phyloP scores from a whole-genome alignment of 2,888 invertebrate species.

The Coleophora flavipennella region DNA sequence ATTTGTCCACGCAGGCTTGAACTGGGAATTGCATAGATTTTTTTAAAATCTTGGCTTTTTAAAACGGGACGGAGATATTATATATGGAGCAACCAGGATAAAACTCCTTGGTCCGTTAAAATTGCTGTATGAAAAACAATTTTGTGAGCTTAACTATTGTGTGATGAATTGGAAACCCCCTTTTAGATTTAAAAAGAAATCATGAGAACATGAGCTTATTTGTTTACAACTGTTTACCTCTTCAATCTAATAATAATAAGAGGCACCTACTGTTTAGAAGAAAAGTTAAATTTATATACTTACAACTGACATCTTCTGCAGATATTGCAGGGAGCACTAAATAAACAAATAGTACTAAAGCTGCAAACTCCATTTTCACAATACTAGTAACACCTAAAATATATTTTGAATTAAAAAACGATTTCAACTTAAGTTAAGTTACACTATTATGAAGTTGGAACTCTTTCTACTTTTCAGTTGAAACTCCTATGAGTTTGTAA shows the following conservation, averaged over 20 bases:
- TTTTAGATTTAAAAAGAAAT: no score
- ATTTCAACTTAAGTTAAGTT: no score
- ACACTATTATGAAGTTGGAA: slow-evolving; percentile 1
- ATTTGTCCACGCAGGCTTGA: slow-evolving; percentile 66
- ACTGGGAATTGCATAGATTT: slow-evolving; percentile 26
- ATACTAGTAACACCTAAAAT: slow-evolving; percentile 14
- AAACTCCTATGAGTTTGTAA: slow-evolving; percentile 8
- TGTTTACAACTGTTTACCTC: no score
- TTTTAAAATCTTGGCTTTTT: background rate
- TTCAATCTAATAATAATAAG: no score
- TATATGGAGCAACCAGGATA: no score
- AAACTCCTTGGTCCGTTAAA: no score
- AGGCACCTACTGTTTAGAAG: no score
- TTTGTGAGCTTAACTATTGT: no score
- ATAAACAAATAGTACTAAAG: slow-evolving; percentile 32
- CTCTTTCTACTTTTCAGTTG: slow-evolving; percentile 4
- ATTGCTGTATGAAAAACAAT: no score
- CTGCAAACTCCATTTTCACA: slow-evolving; percentile 36
- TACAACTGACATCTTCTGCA: slow-evolving; percentile 61
- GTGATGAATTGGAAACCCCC: no score
- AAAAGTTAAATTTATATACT: slow-evolving; percentile 25
- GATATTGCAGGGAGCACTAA: slow-evolving; percentile 30
- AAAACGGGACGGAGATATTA: no score
- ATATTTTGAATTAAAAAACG: background rate
- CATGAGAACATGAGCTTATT: no score